A percentile compares a stretch with the other conserved stretches of the same genome.
These are phyloP conservation scores for Poecilia velifera DNA, from an alignment of 2,797 vertebrate species.

Conservation along the genomic window DNA sequence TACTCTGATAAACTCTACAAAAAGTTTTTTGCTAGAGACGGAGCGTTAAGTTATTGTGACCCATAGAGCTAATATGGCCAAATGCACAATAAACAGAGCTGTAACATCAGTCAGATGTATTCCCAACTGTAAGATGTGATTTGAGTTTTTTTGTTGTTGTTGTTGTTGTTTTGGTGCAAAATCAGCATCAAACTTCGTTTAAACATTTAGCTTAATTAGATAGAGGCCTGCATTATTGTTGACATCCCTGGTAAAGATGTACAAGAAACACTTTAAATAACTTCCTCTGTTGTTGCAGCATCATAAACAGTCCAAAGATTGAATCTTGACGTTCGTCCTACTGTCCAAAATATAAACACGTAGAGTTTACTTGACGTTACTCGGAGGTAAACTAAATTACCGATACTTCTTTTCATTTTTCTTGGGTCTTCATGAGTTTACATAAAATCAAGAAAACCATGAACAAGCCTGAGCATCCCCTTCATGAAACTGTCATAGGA, in stretches of 20 bases:
- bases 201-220: slow-evolving; percentile 13
- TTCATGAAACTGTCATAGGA: no score
- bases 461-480: no score
- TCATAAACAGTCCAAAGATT: neutral
- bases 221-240: neutral
- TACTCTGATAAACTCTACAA: neutral
- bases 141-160: neutral
- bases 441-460: no score
- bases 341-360: neutral
- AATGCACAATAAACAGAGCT: neutral
- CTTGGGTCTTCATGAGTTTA: neutral
- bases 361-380: neutral
- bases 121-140: neutral
- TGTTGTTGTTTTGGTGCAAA: neutral
- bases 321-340: neutral
- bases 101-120: neutral
- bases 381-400: neutral
- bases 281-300: neutral
- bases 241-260: neutral
- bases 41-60: neutral
- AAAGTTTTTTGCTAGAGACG: neutral
- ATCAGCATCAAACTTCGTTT: slow-evolving; percentile 4
- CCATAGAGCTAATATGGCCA: neutral
- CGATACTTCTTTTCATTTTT: neutral
- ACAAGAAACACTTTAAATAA: neutral